Evolutionary conservation across 1,140 invertebrate genomes (phyloP).

Genomic region (Stenopsyche tienmushanensis): DNA sequence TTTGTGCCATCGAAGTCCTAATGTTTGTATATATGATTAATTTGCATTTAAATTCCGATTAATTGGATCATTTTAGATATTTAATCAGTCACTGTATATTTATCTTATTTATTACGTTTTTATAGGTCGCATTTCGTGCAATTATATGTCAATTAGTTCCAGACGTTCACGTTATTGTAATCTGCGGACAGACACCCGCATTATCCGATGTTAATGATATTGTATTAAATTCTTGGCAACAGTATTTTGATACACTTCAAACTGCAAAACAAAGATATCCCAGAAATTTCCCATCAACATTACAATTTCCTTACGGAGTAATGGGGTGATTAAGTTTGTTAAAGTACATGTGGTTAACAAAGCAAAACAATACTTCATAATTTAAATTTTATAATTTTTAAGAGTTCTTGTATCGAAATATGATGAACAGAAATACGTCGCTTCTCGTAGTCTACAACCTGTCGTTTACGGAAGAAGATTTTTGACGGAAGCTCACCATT

Average conservation of each 20-base stretch:
- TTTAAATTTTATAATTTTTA: conserved; percentile 16
- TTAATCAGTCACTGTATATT: not conserved
- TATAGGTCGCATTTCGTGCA: conserved; percentile 77
- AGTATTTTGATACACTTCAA: conserved; percentile 65
- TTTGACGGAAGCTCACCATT: conserved; percentile 59
- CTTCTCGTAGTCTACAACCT: conserved; percentile 63
- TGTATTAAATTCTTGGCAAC: conserved; percentile 72
- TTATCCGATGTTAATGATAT: conserved; percentile 71
- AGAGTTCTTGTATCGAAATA: conserved; percentile 72
- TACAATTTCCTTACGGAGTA: conserved; percentile 64
- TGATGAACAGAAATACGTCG: conserved; percentile 64
- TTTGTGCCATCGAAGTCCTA: conserved; percentile 79
- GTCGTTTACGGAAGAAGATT: conserved; percentile 50
- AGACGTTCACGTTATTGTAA: conserved; percentile 70
- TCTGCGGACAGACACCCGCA: conserved; percentile 76
- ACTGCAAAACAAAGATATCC: conserved; percentile 62
- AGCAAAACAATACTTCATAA: not conserved
- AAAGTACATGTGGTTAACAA: too few species aligned
- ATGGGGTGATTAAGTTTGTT: conserved; percentile 59
- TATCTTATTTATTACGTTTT: too few species aligned
- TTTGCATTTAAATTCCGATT: not conserved
- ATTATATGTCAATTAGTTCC: conserved; percentile 73
- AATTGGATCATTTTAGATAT: not conserved
- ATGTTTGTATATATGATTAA: conserved; percentile 61
- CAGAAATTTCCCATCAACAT: conserved; percentile 62